Evolutionary conservation across 2,113 vertebrate genomes (phyloP).

Genomic region (Ochotona curzoniae): DNA sequence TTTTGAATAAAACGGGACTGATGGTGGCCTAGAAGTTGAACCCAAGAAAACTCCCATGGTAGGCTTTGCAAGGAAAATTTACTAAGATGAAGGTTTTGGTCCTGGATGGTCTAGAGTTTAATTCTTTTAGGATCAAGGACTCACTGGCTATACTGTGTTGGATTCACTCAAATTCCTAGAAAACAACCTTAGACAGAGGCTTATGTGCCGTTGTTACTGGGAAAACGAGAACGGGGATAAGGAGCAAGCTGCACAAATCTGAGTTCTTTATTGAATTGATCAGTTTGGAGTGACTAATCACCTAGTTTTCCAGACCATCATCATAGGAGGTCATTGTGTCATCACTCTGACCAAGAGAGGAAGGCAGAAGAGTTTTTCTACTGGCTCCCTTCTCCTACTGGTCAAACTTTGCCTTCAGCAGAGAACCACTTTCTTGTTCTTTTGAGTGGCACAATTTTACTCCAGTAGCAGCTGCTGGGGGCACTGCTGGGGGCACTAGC

Average conservation of each 20-base stretch:
- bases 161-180: neutral
- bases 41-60: neutral
- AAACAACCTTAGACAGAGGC: neutral
- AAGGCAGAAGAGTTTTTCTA: neutral
- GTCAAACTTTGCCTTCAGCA: neutral
- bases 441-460: neutral
- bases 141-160: neutral
- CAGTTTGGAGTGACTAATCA: neutral
- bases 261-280: no score
- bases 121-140: neutral
- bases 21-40: no score
- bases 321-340: neutral
- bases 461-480: neutral
- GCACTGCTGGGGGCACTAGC: neutral
- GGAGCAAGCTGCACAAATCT: neutral
- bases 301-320: neutral
- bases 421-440: neutral
- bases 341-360: neutral
- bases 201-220: neutral
- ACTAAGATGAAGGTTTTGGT: neutral
- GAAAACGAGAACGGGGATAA: neutral
- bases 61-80: neutral
- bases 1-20: neutral
- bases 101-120: neutral
- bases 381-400: neutral